Base-by-base conservation (phyloP, 2,797 vertebrate species). In the Dipus sagitta region DNA sequence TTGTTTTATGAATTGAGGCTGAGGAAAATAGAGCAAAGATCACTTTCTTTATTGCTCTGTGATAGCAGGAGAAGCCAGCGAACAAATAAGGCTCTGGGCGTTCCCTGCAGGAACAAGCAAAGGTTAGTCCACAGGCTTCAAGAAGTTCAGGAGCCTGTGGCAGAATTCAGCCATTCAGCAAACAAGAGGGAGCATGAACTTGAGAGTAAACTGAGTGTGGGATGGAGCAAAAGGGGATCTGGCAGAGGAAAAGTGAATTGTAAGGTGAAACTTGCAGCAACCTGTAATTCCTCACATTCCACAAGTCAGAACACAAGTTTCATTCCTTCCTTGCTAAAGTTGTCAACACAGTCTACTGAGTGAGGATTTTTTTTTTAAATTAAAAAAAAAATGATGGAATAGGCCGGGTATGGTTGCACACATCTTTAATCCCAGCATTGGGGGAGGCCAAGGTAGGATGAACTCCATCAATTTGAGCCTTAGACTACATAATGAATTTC, bases 41-140 rank as follows among this genome's bases (percentile, higher is more conserved):
- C 81, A 74, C 68, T 93, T 81, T 93, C 78, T 88, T 96, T 95
- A 88, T 96, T 90, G 47, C 90, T 88, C 17, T 94, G 60, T 34
- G 64, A 86, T 86, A 79, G 58, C 90, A 88, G 91, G 38, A 88
- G 54, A 90, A 38, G n/a, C 2, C 71, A 23, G 79, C 34, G 88
- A 96, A 96, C 77, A 92, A 28, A 11, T 23, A 72, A 80, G 58
- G 62, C 65, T 71, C 4, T 47, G 62, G 76, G 58, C 54, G 54
- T 42, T 14, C 47, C 47, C 15, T 91, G 14, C 28, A 30, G 34
- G 7, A 52, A 77, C 54, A 12, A n/a, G 2, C 54, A 68, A 76
- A 77, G 67, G 9, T 1, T 13, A 11, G 17, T 21, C n/a, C 64
- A 79, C 65, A 42, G n/a, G 24, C 23, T n/a, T 34, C 26, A 12